Conservation (phyloP, 2,113 vertebrate species). For the Nibea coibor region DNA sequence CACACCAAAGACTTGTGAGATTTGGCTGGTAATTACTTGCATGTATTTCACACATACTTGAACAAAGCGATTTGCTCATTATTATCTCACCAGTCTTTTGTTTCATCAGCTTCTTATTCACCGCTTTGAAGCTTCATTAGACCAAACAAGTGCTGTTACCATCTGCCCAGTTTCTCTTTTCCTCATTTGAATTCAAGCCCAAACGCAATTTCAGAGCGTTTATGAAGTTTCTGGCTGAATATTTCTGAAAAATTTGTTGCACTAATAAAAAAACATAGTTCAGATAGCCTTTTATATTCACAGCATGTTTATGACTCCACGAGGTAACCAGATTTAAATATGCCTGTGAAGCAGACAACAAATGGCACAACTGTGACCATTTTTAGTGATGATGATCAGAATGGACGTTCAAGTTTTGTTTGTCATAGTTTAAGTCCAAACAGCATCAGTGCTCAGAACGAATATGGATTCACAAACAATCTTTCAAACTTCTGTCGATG, state of each 20-base stretch:
- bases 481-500: not conserved
- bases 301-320: not conserved
- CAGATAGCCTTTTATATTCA: not conserved
- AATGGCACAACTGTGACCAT: not conserved
- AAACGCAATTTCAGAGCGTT: not conserved
- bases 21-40: constrained; percentile 41
- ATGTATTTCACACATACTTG: constrained; percentile 59
- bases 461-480: not conserved
- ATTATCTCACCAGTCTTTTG: constrained; percentile 36
- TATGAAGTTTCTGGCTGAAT: constrained; percentile 19
- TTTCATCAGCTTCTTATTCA: constrained; percentile 35
- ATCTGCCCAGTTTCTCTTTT: constrained; percentile 45
- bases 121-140: constrained; percentile 55
- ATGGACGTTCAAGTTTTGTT: not conserved
- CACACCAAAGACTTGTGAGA: constrained; percentile 36
- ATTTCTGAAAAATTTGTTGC: constrained; percentile 2
- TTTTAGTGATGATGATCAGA: not conserved
- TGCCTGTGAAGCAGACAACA: not conserved
- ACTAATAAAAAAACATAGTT: not conserved
- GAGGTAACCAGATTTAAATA: not conserved
- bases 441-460: not conserved
- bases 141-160: constrained; percentile 44
- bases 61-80: constrained; percentile 49
- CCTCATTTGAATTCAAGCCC: constrained; percentile 37
- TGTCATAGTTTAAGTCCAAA: not conserved